A percentile compares a stretch with the other conserved stretches of the same genome.
These are phyloP conservation scores for Kryptolebias ocellatus DNA, from an alignment of 2,797 vertebrate species.

Conservation along the genomic window DNA sequence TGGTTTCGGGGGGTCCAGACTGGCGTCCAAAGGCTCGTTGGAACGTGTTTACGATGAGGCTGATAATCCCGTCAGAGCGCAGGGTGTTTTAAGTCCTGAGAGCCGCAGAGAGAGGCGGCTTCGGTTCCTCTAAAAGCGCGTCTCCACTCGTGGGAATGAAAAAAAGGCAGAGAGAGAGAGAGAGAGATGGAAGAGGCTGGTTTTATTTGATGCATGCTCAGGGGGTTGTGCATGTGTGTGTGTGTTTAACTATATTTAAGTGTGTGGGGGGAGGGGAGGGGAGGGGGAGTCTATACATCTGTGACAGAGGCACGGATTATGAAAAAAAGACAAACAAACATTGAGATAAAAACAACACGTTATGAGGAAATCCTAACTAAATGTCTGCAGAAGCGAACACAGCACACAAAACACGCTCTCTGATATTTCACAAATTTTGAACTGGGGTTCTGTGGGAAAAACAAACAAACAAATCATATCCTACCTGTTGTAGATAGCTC, in stretches of 20 bases:
- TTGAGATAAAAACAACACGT: no score
- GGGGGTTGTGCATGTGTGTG: slow-evolving; percentile 4
- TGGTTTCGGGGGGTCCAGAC: slow-evolving; percentile 14
- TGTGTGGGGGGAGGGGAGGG: background rate
- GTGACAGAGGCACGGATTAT: no score
- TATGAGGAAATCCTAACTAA: no score
- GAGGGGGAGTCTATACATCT: no score
- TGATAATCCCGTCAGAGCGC: background rate
- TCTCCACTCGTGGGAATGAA: slow-evolving; percentile 51
- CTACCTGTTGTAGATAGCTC: no score
- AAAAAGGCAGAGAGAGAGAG: background rate
- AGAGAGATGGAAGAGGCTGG: slow-evolving; percentile 7
- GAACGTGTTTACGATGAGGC: background rate
- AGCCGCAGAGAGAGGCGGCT: slow-evolving; percentile 35
- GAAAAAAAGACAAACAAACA: no score
- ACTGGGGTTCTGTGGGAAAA: no score
- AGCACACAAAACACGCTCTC: no score
- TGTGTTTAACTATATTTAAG: slow-evolving; percentile 13
- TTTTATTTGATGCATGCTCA: slow-evolving; percentile 12
- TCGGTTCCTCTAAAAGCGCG: slow-evolving; percentile 49
- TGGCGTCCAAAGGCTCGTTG: background rate
- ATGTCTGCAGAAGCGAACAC: no score
- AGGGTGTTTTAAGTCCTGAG: slow-evolving; percentile 20
- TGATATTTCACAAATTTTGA: no score
- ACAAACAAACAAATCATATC: no score